Evolutionary conservation across 2,113 vertebrate genomes (phyloP).

Genomic region (Psilopsiagon aurifrons): DNA sequence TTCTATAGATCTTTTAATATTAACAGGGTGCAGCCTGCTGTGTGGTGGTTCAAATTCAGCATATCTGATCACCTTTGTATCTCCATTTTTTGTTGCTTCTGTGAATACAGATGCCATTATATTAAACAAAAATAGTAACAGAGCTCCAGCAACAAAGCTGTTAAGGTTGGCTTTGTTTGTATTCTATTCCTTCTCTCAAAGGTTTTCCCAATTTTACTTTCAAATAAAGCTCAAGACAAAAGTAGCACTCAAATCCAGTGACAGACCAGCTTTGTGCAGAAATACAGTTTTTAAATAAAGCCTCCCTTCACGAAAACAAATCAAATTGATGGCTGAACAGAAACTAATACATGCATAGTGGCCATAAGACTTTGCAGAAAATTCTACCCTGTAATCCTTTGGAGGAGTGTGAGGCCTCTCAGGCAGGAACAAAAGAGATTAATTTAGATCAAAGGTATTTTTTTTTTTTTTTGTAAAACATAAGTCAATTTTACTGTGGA

Average conservation of each 20-base stretch:
- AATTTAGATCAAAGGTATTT: neutral
- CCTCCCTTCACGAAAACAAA: neutral
- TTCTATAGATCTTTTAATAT: neutral
- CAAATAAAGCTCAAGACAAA: neutral
- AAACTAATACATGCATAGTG: neutral
- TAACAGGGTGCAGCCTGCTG: neutral
- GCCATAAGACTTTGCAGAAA: neutral
- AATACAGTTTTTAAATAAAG: neutral
- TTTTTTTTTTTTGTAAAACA: neutral
- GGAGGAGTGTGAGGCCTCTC: neutral
- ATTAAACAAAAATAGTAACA: neutral
- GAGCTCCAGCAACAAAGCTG: neutral
- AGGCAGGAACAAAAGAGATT: neutral
- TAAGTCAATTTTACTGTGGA: neutral
- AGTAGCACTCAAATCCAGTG: neutral
- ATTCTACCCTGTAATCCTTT: neutral
- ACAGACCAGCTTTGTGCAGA: neutral
- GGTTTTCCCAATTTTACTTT: conserved; percentile 3
- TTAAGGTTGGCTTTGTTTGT: neutral
- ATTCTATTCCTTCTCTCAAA: neutral
- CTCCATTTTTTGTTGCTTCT: neutral
- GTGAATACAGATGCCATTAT: neutral
- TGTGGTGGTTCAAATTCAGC: neutral
- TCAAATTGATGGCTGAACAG: neutral
- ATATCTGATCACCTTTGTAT: neutral